Evolutionary conservation across 2,797 vertebrate species (phyloP).

Genomic region (Chlorospingus flavigularis): DNA sequence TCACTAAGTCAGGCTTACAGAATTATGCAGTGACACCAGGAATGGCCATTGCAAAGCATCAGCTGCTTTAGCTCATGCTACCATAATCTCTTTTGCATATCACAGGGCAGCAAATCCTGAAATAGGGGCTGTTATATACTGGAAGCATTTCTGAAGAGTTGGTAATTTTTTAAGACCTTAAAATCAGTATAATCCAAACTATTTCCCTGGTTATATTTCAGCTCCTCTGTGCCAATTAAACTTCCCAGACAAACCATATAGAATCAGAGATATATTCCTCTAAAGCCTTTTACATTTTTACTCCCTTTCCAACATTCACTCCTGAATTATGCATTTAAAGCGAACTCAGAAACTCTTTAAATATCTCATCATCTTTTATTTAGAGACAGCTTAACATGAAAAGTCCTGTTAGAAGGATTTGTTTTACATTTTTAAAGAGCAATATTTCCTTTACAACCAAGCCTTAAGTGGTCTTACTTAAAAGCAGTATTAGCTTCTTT

Average conservation of each 20-base stretch:
- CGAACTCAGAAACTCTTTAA: conserved; percentile 15
- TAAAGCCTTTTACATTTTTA: conserved; percentile 14
- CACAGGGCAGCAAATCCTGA: neutral
- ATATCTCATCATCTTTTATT: conserved; percentile 67
- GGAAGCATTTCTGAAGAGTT: neutral
- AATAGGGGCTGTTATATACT: neutral
- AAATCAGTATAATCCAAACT: neutral
- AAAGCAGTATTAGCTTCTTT: neutral
- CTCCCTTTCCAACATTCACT: conserved; percentile 31
- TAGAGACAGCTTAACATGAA: conserved; percentile 49
- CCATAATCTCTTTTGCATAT: neutral
- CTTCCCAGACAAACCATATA: neutral
- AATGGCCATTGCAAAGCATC: neutral
- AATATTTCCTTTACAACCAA: conserved; percentile 39
- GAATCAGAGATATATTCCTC: neutral
- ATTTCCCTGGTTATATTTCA: neutral
- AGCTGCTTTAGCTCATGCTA: neutral
- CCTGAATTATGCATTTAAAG: conserved; percentile 64
- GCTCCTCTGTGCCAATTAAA: neutral
- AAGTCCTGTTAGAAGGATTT: conserved; percentile 42
- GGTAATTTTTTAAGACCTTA: conserved; percentile 15
- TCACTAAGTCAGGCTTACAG: neutral
- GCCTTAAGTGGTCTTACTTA: conserved; percentile 20
- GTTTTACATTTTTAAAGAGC: conserved; percentile 62
- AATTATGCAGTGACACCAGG: neutral